phyloP scores from a whole-genome alignment of 2,888 invertebrate genomes.

The Dioctria linearis region DNA sequence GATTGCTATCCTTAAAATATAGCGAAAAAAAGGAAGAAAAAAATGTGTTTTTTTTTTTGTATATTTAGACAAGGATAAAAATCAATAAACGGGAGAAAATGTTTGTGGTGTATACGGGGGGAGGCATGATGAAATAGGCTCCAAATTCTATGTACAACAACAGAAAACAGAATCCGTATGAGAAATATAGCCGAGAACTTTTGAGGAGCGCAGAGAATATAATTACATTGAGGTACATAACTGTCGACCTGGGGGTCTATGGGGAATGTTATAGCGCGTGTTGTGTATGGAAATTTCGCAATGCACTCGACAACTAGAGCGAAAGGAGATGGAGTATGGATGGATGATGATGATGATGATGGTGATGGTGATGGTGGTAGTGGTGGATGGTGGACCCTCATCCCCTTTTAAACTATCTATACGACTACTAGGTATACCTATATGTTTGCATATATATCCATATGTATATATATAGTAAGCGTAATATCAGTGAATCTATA shows the following conservation, averaged over 20 bases:
- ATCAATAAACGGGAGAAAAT: conserved; percentile 49
- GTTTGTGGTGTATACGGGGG: conserved; percentile 27
- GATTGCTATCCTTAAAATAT: background rate
- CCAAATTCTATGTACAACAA: conserved; percentile 49
- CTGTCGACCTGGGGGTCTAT: conserved; percentile 47
- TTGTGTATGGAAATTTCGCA: conserved; percentile 50
- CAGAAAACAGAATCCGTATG: conserved; percentile 27
- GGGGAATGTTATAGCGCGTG: conserved; percentile 42
- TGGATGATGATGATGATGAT: conserved; percentile 25
- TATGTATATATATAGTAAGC: background rate
- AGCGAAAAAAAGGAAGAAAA: conserved; percentile 2
- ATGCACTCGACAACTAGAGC: conserved; percentile 48
- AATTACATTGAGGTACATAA: conserved; percentile 50
- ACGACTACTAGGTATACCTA: background rate
- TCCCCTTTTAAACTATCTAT: background rate
- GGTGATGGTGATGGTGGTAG: background rate
- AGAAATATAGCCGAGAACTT: conserved; percentile 46
- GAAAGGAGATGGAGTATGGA: conserved; percentile 45
- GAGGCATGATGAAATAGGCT: conserved; percentile 40
- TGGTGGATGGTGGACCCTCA: background rate
- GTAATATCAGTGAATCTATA: conserved; percentile 45
- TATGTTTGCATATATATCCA: too few relatives aligned
- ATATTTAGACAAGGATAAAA: conserved; percentile 37
- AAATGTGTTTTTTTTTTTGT: conserved; percentile 5
- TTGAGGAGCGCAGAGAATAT: conserved; percentile 45